Evolutionary conservation across 2,888 invertebrate species (phyloP), one percentile per base, ranked within the genome.

Genomic region (Coelopa pilipes): DNA sequence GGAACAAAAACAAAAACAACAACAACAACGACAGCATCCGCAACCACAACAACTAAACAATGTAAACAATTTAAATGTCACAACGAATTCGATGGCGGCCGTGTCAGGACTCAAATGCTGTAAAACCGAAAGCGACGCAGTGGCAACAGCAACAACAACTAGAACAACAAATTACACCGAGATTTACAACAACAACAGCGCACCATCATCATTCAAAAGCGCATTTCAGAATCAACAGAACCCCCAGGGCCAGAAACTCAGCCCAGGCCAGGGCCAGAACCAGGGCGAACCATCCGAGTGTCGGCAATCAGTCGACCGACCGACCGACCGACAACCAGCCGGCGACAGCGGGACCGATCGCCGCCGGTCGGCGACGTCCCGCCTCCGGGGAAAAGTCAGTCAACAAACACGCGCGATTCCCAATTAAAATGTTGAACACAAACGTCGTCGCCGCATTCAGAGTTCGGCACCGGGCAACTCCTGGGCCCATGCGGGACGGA

Each of bases 11-110:
- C 59, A 45, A 46, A 49, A 50, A 57, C 66, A 69, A 59, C 46
- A 21, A 69, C 10, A 19, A 45, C 57, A 21, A 24, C 50, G 46
- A 57, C 45, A 24, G 1, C 55, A 69, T 15, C 50, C 5, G 34
- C 66, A 55, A 69, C 19, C 34, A 21, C 19, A 57, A 69, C 1
- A 24, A 15, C 34, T 46, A 46, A 57, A 57, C 55, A 69, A 57
- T 19, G 77, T 74, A 79, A 79, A 79, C 79, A 79, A 79, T 79
- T 79, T 79, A 79, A 79, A 78, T 79, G 79, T 79, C 79, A 79
- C 79, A 79, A 76, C 75, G 75, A 77, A 77, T 78, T 76, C 75
- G 71, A 55, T 57, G 74, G 47, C 70, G 69, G 68, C 45, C 74
- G 73, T 75, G 71, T 65, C 71, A 71, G 65, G 55, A 65, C 74